Evolutionary conservation across 1,140 invertebrate genomes (phyloP), one percentile per base, ranked within the genome.

Genomic region (Andrena cerasifolii): DNA sequence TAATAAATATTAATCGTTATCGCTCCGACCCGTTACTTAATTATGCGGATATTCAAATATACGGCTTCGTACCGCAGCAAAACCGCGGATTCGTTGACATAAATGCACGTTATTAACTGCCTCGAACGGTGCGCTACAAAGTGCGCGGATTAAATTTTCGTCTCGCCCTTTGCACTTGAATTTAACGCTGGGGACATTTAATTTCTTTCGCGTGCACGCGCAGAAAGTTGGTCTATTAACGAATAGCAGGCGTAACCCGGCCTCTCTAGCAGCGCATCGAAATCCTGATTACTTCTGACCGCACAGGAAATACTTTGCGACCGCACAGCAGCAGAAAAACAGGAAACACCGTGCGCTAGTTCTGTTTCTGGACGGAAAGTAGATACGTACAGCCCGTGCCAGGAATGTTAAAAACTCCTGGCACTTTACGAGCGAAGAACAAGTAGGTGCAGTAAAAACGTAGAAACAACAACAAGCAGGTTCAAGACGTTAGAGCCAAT

Each of bases 271-370:
- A 5, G 2, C 24, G 8, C 10, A 67, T 45, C 51, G 31, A 75
- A 76, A 59, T 68, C 49, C 40, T 28, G 26, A 36, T 43, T 56
- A 47, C 33, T 24, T 43, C 33, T 40, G 40, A 24, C 21, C 47
- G 2, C 40, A 36, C 51, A 78, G 81, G 81, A 83, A 82, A 78
- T 49, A 45, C 40, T 49, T 59, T 26, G 45, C 43, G 26, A 80
- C 80, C 72, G 66, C 66, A 80, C 5, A 67, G 24, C n/a, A 63
- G 26, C 54, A 43, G 28, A 77, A 73, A 74, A 83, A 68, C 75
- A 82, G 82, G 65, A 83, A 82, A 78, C 21, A 16, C 53, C 45
- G 31, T 21, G 40, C 70, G 74, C 24, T 59, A 74, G 18, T 47
- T 45, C 36, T 40, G 59, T 51, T 53, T 72, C 43, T 18, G 43